Base-by-base conservation (phyloP, 2,888 invertebrate species). In the Eubasilissa splendida region DNA sequence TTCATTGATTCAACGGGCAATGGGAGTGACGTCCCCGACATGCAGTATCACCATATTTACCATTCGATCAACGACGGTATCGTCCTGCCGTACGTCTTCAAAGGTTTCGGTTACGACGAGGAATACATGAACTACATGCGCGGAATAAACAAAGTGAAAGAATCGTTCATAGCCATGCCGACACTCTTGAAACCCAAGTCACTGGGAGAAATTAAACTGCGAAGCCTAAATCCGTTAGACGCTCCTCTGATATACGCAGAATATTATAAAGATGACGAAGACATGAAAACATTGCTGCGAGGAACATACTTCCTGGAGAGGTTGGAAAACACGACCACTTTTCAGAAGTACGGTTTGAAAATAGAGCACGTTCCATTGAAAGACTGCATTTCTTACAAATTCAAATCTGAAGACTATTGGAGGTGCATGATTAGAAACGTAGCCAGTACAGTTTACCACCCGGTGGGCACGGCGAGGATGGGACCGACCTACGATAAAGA, bases 381-480 rank as follows among this genome's bases (percentile, higher is more conserved):
- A 10, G 86, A 85, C 22, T 91, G 91, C 83, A 85, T 83, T 1
- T 82, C 86, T 58, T 84, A 86, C 60, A 83, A 84, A n/a, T 86
- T 86, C 75, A 85, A 86, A 63, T 86, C 88, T 1, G 88, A 90
- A 66, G 86, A 86, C 0, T 93, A 92, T 85, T 92, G 92, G 91
- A 87, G 88, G 82, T 94, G 94, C 85, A 90, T 92, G 59, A 89
- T 92, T 7, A 88, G 89, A 14, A 88, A 91, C 82, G 88, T 92
- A 86, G 89, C 89, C 8, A 87, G 90, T 0, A 91, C 92, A 0
- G 86, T 92, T 52, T 95, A 93, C 87, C 95, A 95, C 86, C 93
- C 94, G 0, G 92, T 92, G 0, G 93, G 95, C 70, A 94, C 94
- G 0, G 92, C 92, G 73, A 93, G 93, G 87, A 95, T 95, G 94